These are phyloP conservation scores for Nymphalis polychloros DNA, from an alignment of 2,888 invertebrate species.

Conservation along the genomic window DNA sequence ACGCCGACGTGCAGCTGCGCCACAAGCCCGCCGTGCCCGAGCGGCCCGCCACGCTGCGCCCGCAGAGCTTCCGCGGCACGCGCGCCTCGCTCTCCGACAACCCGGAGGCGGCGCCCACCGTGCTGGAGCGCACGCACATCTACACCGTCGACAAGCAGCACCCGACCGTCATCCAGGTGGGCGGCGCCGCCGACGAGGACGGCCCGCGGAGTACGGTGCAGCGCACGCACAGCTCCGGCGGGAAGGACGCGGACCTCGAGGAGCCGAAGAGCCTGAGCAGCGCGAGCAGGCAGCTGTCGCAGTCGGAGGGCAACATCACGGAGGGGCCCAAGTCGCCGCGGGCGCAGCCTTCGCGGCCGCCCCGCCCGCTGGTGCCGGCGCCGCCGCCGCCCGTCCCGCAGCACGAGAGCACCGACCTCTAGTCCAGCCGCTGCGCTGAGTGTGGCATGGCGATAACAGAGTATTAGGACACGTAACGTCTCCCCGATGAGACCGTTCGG, in stretches of 20 bases:
- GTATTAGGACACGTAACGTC: constrained; percentile 20
- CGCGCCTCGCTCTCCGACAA: constrained; percentile 57
- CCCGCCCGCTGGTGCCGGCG: constrained; percentile 63
- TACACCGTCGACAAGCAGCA: constrained; percentile 89
- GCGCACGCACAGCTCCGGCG: constrained; percentile 74
- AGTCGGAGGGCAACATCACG: constrained; percentile 84
- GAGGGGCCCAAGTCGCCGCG: constrained; percentile 71
- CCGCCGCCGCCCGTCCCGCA: constrained; percentile 61
- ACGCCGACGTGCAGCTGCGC: constrained; percentile 78
- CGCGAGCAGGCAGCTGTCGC: constrained; percentile 75
- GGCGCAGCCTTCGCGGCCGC: constrained; percentile 51
- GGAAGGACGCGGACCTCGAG: constrained; percentile 70
- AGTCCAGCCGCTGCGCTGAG: constrained; percentile 42
- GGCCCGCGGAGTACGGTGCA: constrained; percentile 64
- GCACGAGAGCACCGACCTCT: constrained; percentile 62
- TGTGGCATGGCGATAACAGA: constrained; percentile 14
- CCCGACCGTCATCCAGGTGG: constrained; percentile 85
- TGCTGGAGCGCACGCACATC: constrained; percentile 85
- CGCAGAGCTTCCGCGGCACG: constrained; percentile 78
- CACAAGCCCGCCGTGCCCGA: constrained; percentile 91
- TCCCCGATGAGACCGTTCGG: constrained; percentile 17
- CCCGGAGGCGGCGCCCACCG: constrained; percentile 58
- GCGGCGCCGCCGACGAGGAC: constrained; percentile 55
- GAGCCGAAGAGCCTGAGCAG: constrained; percentile 62
- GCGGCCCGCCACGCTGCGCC: constrained; percentile 86